phyloP scores from a whole-genome alignment of 2,797 vertebrate species.

The Calcarius lapponicus region DNA sequence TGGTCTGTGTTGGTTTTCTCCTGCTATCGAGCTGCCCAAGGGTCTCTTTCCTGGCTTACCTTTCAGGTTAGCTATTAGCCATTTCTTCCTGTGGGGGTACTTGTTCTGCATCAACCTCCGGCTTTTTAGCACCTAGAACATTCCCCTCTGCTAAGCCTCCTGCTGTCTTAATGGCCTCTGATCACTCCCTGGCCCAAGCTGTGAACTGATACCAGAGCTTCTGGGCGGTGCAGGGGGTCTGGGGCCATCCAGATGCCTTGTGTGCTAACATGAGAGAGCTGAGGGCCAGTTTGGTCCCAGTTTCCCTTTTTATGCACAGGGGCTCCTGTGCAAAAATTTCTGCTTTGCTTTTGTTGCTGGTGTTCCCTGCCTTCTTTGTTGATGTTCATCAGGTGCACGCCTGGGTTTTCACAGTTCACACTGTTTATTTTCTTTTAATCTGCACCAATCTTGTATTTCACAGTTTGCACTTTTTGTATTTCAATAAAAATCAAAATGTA shows the following conservation, averaged over 20 bases:
- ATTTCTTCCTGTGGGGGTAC: background rate
- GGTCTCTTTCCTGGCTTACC: background rate
- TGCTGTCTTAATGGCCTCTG: background rate
- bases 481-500: conserved; percentile 77
- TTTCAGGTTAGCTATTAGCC: background rate
- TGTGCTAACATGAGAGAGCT: background rate
- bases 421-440: conserved; percentile 62
- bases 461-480: conserved; percentile 82
- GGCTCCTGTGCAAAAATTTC: background rate
- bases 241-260: conserved; percentile 14
- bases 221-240: background rate
- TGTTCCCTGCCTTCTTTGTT: background rate
- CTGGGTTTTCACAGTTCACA: conserved; percentile 59
- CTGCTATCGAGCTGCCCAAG: background rate
- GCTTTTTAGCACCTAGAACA: background rate
- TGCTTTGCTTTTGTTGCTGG: conserved; percentile 42
- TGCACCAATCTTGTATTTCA: conserved; percentile 77
- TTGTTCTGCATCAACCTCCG: background rate
- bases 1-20: background rate
- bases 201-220: background rate
- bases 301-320: background rate
- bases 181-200: background rate
- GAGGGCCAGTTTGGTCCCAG: background rate
- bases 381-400: background rate
- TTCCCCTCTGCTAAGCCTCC: background rate